A percentile compares a stretch with the other conserved stretches of the same genome.
Evolutionary conservation across 2,888 invertebrate genomes (phyloP).

Genomic region (Lordiphosa andalusiaca): DNA sequence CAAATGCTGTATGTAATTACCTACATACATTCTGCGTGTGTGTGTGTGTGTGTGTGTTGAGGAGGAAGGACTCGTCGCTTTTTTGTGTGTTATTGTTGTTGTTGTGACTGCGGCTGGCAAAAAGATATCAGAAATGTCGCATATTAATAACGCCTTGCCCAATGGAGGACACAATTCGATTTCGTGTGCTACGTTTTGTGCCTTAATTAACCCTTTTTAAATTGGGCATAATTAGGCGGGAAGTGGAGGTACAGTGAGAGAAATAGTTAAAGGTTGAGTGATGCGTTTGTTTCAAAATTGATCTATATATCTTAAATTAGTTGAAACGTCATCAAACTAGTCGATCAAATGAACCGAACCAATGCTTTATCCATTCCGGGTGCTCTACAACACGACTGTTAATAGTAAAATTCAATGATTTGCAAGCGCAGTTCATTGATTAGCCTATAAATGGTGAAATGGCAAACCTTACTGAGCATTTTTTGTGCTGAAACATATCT

Average conservation of each 20-base stretch:
- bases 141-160: conserved; percentile 72
- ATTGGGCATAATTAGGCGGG: conserved; percentile 75
- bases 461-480: too few relatives aligned
- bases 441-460: too few relatives aligned
- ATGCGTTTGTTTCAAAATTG: too few relatives aligned
- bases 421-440: too few relatives aligned
- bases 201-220: conserved; percentile 78
- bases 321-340: too few relatives aligned
- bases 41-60: conserved; percentile 20
- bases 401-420: too few relatives aligned
- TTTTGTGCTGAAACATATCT: too few relatives aligned
- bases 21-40: conserved; percentile 34
- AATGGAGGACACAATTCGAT: conserved; percentile 43
- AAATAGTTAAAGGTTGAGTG: too few relatives aligned
- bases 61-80: conserved; percentile 12
- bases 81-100: conserved; percentile 27
- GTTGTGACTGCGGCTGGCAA: conserved; percentile 36
- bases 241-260: conserved; percentile 31
- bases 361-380: too few relatives aligned
- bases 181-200: conserved; percentile 67
- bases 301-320: too few relatives aligned
- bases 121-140: conserved; percentile 74
- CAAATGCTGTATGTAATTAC: conserved; percentile 75
- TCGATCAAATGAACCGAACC: too few relatives aligned
- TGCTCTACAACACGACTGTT: too few relatives aligned